Percentiles rank a stretch among this genome's conserved stretches.
Evolutionary conservation across 1,140 invertebrate species (phyloP).

Genomic region (Heterodera schachtii): DNA sequence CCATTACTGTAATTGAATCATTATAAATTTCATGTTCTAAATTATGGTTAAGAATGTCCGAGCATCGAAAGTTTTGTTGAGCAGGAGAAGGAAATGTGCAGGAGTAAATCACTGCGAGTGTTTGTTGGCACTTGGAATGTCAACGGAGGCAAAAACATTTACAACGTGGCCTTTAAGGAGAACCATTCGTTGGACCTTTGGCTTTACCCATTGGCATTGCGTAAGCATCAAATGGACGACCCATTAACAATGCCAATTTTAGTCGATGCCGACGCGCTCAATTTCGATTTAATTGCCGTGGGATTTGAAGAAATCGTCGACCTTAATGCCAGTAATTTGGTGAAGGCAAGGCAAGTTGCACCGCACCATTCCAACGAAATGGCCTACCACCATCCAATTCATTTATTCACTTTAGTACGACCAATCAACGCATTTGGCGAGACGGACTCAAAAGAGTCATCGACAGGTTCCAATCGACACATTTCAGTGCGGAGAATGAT

Average conservation of each 20-base stretch:
- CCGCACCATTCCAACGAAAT: neutral
- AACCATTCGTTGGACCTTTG: conserved; percentile 89
- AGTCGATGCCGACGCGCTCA: conserved; percentile 40
- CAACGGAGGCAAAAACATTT: conserved; percentile 85
- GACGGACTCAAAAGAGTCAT: conserved; percentile 86
- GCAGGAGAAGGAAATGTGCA: conserved; percentile 81
- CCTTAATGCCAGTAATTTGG: conserved; percentile 95
- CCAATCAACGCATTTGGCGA: conserved; percentile 91
- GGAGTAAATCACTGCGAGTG: conserved; percentile 76
- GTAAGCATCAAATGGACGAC: neutral
- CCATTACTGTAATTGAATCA: no score
- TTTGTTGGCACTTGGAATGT: conserved; percentile 97
- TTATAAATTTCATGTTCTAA: no score
- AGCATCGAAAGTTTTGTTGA: conserved; percentile 70
- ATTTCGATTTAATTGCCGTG: conserved; percentile 81
- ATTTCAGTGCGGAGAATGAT: conserved; percentile 71
- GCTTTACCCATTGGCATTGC: conserved; percentile 76
- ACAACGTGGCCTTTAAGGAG: conserved; percentile 88
- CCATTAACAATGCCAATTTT: conserved; percentile 33
- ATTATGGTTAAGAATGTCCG: conserved; percentile 66
- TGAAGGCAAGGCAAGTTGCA: conserved; percentile 78
- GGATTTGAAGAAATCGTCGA: conserved; percentile 99
- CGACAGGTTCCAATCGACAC: conserved; percentile 71
- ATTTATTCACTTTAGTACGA: neutral
- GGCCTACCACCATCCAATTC: conserved; percentile 3